Conservation (phyloP, 2,797 vertebrate species). For the Tenualosa ilisha region DNA sequence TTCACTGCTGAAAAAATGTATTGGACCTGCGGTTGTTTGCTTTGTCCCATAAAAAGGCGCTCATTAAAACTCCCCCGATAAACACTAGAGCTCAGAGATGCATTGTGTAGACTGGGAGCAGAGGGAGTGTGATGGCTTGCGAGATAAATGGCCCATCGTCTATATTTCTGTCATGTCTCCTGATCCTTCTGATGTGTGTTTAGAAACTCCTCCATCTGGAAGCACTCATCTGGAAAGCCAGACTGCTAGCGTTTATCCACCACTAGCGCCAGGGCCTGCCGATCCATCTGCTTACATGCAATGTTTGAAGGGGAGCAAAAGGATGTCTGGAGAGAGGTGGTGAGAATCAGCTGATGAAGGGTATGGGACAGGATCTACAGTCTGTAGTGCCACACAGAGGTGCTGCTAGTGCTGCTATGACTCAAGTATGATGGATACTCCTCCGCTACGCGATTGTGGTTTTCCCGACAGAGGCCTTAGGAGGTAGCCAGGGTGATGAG, state of each 20-base stretch:
- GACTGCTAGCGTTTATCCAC: constrained; percentile 63
- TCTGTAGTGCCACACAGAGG: not conserved
- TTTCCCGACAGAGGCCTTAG: not conserved
- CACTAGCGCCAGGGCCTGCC: constrained; percentile 52
- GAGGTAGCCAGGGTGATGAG: not conserved
- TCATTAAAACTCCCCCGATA: not conserved
- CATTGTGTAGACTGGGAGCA: not conserved
- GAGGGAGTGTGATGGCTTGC: constrained; percentile 20
- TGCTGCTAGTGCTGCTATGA: not conserved
- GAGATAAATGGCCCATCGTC: constrained; percentile 50
- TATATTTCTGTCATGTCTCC: constrained; percentile 56
- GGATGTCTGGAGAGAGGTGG: constrained; percentile 52
- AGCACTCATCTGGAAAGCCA: constrained; percentile 59
- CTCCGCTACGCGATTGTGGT: not conserved
- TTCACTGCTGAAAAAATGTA: not conserved
- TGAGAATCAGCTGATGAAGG: constrained; percentile 47
- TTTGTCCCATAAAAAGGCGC: not conserved
- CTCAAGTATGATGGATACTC: not conserved
- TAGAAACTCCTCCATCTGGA: constrained; percentile 67
- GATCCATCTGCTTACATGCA: constrained; percentile 67
- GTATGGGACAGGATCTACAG: constrained; percentile 30
- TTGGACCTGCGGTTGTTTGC: not conserved
- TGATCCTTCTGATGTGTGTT: constrained; percentile 44
- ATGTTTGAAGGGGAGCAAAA: constrained; percentile 54
- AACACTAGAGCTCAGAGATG: not conserved